phyloP scores from a whole-genome alignment of 2,113 vertebrate species.

The Microcebus ravelobensis region DNA sequence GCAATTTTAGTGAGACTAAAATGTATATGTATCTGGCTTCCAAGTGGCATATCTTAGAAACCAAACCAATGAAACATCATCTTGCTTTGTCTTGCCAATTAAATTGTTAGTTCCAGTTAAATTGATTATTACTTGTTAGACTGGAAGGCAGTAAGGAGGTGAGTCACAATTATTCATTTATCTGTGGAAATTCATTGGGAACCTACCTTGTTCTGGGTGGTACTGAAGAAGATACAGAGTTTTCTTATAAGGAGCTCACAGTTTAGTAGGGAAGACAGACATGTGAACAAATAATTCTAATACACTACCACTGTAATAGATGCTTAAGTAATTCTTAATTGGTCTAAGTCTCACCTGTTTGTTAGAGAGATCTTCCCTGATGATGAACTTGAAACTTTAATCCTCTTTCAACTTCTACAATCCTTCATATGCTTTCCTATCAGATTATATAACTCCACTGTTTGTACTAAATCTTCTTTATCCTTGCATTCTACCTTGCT shows the following conservation, averaged over 20 bases:
- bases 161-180: slow-evolving; percentile 32
- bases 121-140: slow-evolving; percentile 39
- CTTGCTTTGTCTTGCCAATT: slow-evolving; percentile 43
- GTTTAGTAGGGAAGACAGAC: slow-evolving; percentile 8
- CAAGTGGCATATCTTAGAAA: slow-evolving; percentile 13
- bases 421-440: slow-evolving; percentile 59
- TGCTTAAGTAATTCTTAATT: slow-evolving; percentile 64
- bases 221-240: not conserved
- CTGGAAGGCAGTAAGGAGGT: slow-evolving; percentile 10
- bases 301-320: slow-evolving; percentile 42
- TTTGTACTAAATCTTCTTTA: slow-evolving; percentile 51
- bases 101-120: slow-evolving; percentile 18
- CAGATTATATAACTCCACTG: slow-evolving; percentile 52
- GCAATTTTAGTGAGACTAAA: slow-evolving; percentile 39
- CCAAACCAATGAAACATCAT: slow-evolving; percentile 27
- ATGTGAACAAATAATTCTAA: slow-evolving; percentile 51
- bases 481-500: slow-evolving; percentile 33
- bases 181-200: slow-evolving; percentile 23
- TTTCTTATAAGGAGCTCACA: slow-evolving; percentile 45
- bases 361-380: slow-evolving; percentile 35
- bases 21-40: not conserved
- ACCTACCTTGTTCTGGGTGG: not conserved
- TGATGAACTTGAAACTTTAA: slow-evolving; percentile 69
- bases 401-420: slow-evolving; percentile 47
- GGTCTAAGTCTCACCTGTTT: slow-evolving; percentile 45